These are phyloP conservation scores for Oryzias sinensis DNA, from an alignment of 2,797 vertebrate species.

Conservation along the genomic window DNA sequence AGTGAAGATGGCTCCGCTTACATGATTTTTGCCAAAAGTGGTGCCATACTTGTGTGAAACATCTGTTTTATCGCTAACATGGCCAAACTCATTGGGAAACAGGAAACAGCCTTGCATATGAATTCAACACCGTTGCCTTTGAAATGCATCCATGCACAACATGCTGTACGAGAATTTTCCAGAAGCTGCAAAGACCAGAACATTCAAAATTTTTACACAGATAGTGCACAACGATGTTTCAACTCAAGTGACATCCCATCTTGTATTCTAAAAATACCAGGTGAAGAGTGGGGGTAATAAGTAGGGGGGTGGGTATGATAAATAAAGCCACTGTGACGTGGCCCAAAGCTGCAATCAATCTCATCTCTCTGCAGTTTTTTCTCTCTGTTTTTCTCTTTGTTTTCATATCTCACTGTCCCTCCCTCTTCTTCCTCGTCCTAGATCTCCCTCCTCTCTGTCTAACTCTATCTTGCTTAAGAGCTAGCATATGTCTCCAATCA, in stretches of 20 bases:
- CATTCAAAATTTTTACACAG: neutral
- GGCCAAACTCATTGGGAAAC: constrained; percentile 94
- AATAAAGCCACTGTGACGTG: constrained; percentile 54
- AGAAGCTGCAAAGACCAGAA: constrained; percentile 13
- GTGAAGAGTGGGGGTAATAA: constrained; percentile 34
- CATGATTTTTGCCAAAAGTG: constrained; percentile 69
- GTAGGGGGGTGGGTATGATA: constrained; percentile 29
- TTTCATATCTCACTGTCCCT: constrained; percentile 64
- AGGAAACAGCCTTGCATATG: constrained; percentile 91
- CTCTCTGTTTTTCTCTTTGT: constrained; percentile 60
- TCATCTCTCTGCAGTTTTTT: constrained; percentile 48
- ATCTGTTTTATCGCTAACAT: constrained; percentile 94
- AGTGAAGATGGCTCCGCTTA: constrained; percentile 93
- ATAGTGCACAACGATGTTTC: constrained; percentile 13
- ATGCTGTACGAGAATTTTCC: neutral
- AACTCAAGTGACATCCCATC: constrained; percentile 31
- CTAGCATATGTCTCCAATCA: constrained; percentile 96
- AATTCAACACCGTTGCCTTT: constrained; percentile 85
- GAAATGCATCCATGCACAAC: neutral
- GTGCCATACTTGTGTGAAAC: constrained; percentile 72
- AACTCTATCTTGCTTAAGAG: constrained; percentile 75
- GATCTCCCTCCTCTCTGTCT: constrained; percentile 66
- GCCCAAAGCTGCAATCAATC: constrained; percentile 54
- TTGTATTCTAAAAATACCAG: constrained; percentile 63
- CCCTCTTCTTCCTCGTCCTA: constrained; percentile 63